phyloP scores from a whole-genome alignment of 2,888 invertebrate species.

The Cistogaster globosa region DNA sequence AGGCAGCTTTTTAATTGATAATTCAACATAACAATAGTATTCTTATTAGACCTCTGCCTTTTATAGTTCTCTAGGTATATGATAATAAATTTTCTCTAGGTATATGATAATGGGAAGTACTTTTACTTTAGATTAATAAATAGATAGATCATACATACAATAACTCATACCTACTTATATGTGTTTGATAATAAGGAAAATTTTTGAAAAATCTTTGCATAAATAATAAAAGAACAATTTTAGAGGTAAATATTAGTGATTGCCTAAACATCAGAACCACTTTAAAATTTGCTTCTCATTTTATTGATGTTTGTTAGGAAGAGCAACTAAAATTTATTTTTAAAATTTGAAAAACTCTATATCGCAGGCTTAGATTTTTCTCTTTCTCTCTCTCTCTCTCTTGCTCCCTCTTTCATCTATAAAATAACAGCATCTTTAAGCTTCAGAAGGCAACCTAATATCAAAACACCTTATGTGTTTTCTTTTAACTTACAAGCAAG shows the following conservation, averaged over 20 bases:
- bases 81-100: too few relatives aligned
- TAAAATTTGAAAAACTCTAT: conserved; percentile 21
- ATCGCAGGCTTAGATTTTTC: conserved; percentile 49
- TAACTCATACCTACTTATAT: background rate
- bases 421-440: conserved; percentile 52
- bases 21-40: too few relatives aligned
- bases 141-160: too few relatives aligned
- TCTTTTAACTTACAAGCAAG: too few relatives aligned
- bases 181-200: background rate
- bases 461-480: conserved; percentile 40
- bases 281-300: conserved; percentile 59
- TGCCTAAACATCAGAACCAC: conserved; percentile 36
- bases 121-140: too few relatives aligned
- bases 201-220: too few relatives aligned
- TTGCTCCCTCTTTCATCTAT: conserved; percentile 34
- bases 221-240: background rate
- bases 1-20: too few relatives aligned
- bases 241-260: conserved; percentile 51
- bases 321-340: conserved; percentile 4
- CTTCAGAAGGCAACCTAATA: conserved; percentile 39
- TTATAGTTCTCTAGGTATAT: too few relatives aligned
- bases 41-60: too few relatives aligned
- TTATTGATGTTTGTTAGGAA: background rate
- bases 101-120: too few relatives aligned
- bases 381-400: too few relatives aligned